Conservation (phyloP, 2,797 vertebrate genomes). For the Phylloscopus collybita region DNA sequence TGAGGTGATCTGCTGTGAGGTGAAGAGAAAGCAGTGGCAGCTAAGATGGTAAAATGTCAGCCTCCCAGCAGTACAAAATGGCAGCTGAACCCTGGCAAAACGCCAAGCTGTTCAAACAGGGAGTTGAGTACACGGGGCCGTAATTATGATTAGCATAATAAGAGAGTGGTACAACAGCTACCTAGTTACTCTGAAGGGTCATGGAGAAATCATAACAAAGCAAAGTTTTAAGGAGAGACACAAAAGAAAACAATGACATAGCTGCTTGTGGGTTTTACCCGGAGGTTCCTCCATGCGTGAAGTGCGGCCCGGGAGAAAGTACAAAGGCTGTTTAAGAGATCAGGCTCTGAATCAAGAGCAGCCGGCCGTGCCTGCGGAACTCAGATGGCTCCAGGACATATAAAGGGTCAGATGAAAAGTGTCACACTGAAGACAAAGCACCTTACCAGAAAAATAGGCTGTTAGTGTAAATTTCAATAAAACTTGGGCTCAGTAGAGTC, state of each 20-base stretch:
- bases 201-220: conserved; percentile 47
- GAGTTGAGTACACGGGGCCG: neutral
- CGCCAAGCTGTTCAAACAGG: conserved; percentile 1
- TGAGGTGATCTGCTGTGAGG: neutral
- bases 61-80: conserved; percentile 53
- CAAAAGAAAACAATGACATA: conserved; percentile 49
- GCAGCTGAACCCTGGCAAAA: conserved; percentile 46
- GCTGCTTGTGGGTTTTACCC: conserved; percentile 20
- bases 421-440: conserved; percentile 21
- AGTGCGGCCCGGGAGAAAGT: neutral
- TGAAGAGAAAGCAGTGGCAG: neutral
- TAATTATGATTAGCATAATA: conserved; percentile 44
- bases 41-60: conserved; percentile 58
- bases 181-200: conserved; percentile 38
- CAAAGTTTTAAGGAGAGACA: conserved; percentile 44
- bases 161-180: conserved; percentile 43
- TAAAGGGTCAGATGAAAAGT: neutral
- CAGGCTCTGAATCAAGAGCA: neutral
- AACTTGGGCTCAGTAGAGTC: neutral
- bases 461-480: neutral
- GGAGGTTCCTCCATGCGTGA: conserved; percentile 50
- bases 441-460: neutral
- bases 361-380: neutral
- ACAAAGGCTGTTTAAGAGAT: conserved; percentile 44
- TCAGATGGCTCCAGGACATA: neutral